These are phyloP conservation scores for Zosterops lateralis DNA, from an alignment of 2,113 vertebrate species.

Conservation along the genomic window DNA sequence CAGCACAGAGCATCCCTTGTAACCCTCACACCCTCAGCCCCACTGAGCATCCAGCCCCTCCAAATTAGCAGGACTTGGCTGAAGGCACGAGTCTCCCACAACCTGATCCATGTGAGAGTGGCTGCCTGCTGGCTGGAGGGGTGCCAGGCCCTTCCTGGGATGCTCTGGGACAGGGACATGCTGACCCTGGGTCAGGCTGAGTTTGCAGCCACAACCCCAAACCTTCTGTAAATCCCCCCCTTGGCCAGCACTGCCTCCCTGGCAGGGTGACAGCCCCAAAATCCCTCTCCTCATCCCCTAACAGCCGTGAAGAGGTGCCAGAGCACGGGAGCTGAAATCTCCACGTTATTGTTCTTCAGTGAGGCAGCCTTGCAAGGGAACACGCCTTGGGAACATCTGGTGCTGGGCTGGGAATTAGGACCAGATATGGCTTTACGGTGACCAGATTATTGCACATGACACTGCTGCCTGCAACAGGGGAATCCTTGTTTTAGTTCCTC, in stretches of 20 bases:
- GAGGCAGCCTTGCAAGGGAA: not conserved
- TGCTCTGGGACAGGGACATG: not conserved
- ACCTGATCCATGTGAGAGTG: not conserved
- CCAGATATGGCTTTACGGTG: constrained; percentile 40
- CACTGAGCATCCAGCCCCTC: not conserved
- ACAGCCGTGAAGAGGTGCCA: not conserved
- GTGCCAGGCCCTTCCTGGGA: not conserved
- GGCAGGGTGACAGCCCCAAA: constrained; percentile 11
- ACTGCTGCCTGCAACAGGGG: constrained; percentile 7
- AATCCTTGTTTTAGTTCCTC: not conserved
- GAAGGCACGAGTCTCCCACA: not conserved
- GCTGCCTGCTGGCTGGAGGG: accelerated
- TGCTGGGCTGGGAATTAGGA: constrained; percentile 53
- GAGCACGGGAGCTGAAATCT: constrained; percentile 23
- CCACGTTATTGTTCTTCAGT: not conserved
- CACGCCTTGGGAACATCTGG: constrained; percentile 59
- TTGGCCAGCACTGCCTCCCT: not conserved
- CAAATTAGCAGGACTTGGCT: not conserved
- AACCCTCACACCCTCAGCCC: not conserved
- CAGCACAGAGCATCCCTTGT: not conserved
- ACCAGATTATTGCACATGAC: constrained; percentile 31
- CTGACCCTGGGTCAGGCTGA: not conserved
- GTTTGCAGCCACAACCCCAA: not conserved
- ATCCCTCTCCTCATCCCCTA: not conserved
- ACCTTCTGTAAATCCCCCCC: not conserved